A percentile compares a stretch with the other conserved stretches of the same genome.
These are phyloP conservation scores for Lepus oiostolus DNA, from an alignment of 2,797 vertebrate species.

Conservation along the genomic window DNA sequence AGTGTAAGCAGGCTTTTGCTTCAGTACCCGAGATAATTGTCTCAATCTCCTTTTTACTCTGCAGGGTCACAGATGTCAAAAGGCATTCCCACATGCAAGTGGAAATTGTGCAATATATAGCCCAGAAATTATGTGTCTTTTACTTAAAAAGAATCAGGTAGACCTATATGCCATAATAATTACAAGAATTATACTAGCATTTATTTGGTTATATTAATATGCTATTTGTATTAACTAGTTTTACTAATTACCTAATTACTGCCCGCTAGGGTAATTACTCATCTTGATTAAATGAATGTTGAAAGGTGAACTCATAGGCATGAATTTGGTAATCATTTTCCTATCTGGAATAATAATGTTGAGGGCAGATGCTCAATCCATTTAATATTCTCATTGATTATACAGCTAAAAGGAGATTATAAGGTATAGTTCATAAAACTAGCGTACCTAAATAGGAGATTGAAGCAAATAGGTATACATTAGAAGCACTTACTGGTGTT, in stretches of 20 bases:
- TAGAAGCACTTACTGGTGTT: slow-evolving; percentile 76
- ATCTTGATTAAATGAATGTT: slow-evolving; percentile 84
- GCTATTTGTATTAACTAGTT: slow-evolving; percentile 86
- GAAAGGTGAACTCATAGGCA: slow-evolving; percentile 83
- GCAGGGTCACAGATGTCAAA: slow-evolving; percentile 85
- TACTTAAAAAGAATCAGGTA: slow-evolving; percentile 74
- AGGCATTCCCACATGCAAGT: slow-evolving; percentile 83
- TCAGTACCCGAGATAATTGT: slow-evolving; percentile 84
- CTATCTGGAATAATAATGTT: slow-evolving; percentile 82
- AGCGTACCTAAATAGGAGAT: slow-evolving; percentile 74
- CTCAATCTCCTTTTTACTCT: slow-evolving; percentile 84
- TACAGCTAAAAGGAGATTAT: slow-evolving; percentile 74
- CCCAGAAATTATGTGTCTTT: slow-evolving; percentile 83
- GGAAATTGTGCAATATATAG: slow-evolving; percentile 79
- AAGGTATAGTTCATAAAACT: slow-evolving; percentile 77
- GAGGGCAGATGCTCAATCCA: slow-evolving; percentile 83
- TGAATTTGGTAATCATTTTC: slow-evolving; percentile 83
- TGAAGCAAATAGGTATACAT: slow-evolving; percentile 75
- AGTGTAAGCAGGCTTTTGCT: slow-evolving; percentile 83
- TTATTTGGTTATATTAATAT: slow-evolving; percentile 85
- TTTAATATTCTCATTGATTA: slow-evolving; percentile 79
- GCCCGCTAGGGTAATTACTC: slow-evolving; percentile 83
- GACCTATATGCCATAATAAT: slow-evolving; percentile 84
- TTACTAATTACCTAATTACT: slow-evolving; percentile 86
- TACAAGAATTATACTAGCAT: slow-evolving; percentile 85